Base-by-base conservation (phyloP, 2,113 vertebrate species). In the Serilophus lunatus region DNA sequence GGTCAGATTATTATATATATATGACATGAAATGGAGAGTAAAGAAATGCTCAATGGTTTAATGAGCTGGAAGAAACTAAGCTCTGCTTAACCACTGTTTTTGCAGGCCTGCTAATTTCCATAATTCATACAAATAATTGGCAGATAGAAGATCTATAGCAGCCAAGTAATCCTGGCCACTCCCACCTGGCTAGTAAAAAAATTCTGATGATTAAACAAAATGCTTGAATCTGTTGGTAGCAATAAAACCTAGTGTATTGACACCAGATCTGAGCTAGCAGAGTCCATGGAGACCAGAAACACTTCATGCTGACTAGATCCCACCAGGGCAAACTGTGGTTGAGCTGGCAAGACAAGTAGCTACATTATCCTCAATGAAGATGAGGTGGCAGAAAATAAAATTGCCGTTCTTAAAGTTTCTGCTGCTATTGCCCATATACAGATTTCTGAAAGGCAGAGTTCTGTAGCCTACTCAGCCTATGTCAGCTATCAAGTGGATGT, bases 141-240 rank as follows among this genome's bases (percentile, higher is more conserved):
- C 86, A 95, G 79, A 90, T 70, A 65, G 69, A 74, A 82, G 57
- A 84, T 56, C 40, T 90, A 53, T 26, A 66, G 72, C 36, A 88
- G 88, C 76, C 88, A 94, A 92, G 44, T 84, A 94, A 88, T 86
- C 47, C 76, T 90, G 49, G n/a, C 51, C 72, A 88, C 83, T 96
- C 65, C 92, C 29, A 94, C 71, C 60, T 78, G 49, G 33, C 63
- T 20, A 81, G 64, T 64, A 78, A 91, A 93, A 60, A 92, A 68
- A 71, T 45, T 20, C 33, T 45, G 23, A 65, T 17, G 51, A 80
- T 77, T 65, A 82, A 90, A 78, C n/a, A 88, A 94, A 90, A 86
- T 18, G 29, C 35, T 53, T 91, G 40, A 71, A 78, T 66, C 20
- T 93, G 42, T 47, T 60, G 49, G 70, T 63, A 61, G 51, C 51